phyloP scores from a whole-genome alignment of 2,888 invertebrate species.

The Tuberolachnus salignus region DNA sequence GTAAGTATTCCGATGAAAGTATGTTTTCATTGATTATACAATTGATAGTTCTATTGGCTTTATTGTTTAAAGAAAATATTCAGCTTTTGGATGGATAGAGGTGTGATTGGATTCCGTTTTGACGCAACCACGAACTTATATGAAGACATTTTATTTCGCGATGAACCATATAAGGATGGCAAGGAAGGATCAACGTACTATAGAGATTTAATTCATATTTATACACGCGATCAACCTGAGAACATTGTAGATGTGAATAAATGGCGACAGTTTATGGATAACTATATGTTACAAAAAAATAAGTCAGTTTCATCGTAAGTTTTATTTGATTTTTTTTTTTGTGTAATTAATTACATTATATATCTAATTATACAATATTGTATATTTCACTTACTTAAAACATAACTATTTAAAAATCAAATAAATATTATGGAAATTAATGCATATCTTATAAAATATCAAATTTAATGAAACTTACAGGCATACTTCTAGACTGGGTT shows the following conservation, averaged over 20 bases:
- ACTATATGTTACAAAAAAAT: background rate
- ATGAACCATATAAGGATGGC: conserved; percentile 10
- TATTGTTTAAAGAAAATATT: conserved; percentile 34
- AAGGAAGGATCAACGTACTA: background rate
- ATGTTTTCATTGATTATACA: conserved; percentile 20
- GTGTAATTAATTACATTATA: too few species aligned
- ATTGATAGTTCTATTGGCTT: conserved; percentile 32
- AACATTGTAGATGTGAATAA: background rate
- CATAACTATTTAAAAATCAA: background rate
- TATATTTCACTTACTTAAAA: too few species aligned
- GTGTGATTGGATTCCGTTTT: conserved; percentile 47
- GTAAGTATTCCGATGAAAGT: conserved; percentile 60
- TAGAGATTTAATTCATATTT: background rate
- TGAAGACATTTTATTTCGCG: background rate
- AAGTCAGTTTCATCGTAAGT: background rate
- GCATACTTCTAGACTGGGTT: too few species aligned
- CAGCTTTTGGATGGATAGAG: conserved; percentile 56
- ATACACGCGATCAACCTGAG: conserved; percentile 25
- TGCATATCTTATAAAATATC: too few species aligned
- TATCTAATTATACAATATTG: too few species aligned
- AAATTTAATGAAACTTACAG: too few species aligned
- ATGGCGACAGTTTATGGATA: conserved; percentile 14
- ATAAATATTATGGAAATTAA: conserved; percentile 45
- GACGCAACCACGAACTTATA: conserved; percentile 6
- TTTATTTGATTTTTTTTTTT: too few species aligned